phyloP scores from a whole-genome alignment of 2,888 invertebrate genomes.

The Lypha dubia region DNA sequence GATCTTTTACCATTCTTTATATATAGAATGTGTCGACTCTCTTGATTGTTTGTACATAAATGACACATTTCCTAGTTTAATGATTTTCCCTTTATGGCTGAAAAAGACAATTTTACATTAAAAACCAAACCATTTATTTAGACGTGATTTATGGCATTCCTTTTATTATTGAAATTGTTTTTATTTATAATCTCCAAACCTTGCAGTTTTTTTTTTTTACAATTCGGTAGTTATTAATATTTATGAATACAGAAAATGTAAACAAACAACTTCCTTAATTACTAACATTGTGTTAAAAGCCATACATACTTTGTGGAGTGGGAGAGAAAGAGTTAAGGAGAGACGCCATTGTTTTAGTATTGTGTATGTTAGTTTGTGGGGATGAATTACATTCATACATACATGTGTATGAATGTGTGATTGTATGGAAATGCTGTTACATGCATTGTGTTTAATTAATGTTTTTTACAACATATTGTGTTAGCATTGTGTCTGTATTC shows the following conservation, averaged over 20 bases:
- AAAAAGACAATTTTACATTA: background rate
- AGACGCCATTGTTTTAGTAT: constrained; percentile 7
- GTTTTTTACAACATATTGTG: constrained; percentile 60
- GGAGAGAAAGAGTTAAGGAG: background rate
- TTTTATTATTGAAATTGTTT: too few species aligned
- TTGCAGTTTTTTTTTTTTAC: constrained; percentile 18
- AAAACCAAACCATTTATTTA: background rate
- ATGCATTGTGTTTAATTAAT: constrained; percentile 62
- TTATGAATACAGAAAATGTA: background rate
- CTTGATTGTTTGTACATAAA: background rate
- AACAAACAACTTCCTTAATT: too few species aligned
- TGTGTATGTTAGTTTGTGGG: background rate
- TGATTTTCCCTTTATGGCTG: background rate
- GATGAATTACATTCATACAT: too few species aligned
- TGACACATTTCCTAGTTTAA: background rate
- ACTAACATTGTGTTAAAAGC: background rate
- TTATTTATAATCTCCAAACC: background rate
- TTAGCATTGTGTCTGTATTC: constrained; percentile 15
- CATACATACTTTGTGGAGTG: background rate
- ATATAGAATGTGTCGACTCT: background rate
- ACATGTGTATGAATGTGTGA: background rate
- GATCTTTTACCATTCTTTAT: background rate
- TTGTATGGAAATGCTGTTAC: background rate
- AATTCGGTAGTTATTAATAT: constrained; percentile 2
- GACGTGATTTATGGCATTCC: background rate